Base-by-base conservation (phyloP, 2,113 vertebrate genomes). In the Clarias gariepinus region DNA sequence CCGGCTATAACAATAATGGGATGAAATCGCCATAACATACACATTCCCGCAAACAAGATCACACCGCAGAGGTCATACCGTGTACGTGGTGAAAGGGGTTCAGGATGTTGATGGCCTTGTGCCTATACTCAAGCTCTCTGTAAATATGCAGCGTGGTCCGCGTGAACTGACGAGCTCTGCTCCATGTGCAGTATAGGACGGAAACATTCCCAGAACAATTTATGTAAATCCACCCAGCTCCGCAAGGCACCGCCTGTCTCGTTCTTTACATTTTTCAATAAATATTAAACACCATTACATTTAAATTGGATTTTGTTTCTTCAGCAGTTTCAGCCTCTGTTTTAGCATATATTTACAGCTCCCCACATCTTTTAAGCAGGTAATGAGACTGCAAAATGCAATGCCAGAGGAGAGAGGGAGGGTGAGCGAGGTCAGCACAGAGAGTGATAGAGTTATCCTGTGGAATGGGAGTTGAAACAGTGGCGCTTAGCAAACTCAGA, bases 231-330 rank as follows among this genome's bases (percentile, higher is more conserved):
- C 95, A 18, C 84, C 66, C 89, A 30, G 91, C 94, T 92, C 91
- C 82, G 89, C 89, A 91, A 93, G 93, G 92, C 93, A 94, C 90
- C 92, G 92, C 93, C 92, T 94, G 94, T 95, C 94, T 94, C 94
- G 94, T 92, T 91, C 94, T 93, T 93, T 95, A 94, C 94, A 94
- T 94, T 95, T 93, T 94, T 92, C 94, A 95, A 95, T 95, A 95
- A 95, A 95, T 95, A 95, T 95, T 94, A 95, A 95, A 95, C 93
- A 95, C 94, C 92, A 94, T 93, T 93, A 94, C 92, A 95, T 93
- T 93, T 93, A 93, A 95, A 95, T 94, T 92, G 94, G 92, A 95
- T 94, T 94, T 93, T 89, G 85, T 89, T 91, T 91, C 90, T 77
- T 87, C 90, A 86, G 90, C 88, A 89, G 88, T 91, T 89, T 84